Percentiles rank a stretch among this genome's conserved stretches.
Evolutionary conservation across 2,888 invertebrate species (phyloP).

Genomic region (Lasioglossum oenotherae): DNA sequence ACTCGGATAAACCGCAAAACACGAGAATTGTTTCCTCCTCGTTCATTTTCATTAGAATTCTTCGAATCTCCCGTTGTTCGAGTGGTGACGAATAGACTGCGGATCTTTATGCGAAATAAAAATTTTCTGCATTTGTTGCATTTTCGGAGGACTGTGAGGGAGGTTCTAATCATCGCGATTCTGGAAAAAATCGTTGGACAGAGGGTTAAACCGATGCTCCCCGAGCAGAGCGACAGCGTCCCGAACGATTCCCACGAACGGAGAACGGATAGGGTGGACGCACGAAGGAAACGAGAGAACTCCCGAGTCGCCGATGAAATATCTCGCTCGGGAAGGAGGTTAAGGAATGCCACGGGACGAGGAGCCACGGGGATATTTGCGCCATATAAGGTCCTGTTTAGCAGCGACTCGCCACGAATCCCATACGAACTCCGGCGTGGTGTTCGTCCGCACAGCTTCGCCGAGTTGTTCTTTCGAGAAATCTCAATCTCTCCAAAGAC

Average conservation of each 20-base stretch:
- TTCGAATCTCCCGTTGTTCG: too few species aligned
- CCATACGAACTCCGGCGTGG: slow-evolving; percentile 9
- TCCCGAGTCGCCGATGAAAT: slow-evolving; percentile 49
- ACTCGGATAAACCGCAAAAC: neutral
- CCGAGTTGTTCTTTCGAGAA: slow-evolving; percentile 12
- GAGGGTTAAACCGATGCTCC: neutral
- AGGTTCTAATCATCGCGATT: neutral
- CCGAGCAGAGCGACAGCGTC: slow-evolving; percentile 41
- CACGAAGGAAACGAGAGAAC: slow-evolving; percentile 44
- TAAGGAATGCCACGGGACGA: slow-evolving; percentile 58
- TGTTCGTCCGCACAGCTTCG: neutral
- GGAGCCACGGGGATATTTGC: slow-evolving; percentile 69
- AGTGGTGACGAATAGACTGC: too few species aligned
- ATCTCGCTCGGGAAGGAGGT: slow-evolving; percentile 52
- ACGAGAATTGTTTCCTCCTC: too few species aligned
- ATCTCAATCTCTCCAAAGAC: neutral
- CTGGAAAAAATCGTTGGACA: neutral
- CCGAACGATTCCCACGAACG: slow-evolving; percentile 29
- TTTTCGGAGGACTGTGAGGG: neutral
- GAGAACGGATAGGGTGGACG: slow-evolving; percentile 8
- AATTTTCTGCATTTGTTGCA: neutral
- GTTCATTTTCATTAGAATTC: too few species aligned
- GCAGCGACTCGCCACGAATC: slow-evolving; percentile 64
- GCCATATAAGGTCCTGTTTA: slow-evolving; percentile 77
- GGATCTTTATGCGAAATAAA: too few species aligned